Evolutionary conservation across 2,113 vertebrate genomes (phyloP).

Genomic region (Camelus bactrianus): DNA sequence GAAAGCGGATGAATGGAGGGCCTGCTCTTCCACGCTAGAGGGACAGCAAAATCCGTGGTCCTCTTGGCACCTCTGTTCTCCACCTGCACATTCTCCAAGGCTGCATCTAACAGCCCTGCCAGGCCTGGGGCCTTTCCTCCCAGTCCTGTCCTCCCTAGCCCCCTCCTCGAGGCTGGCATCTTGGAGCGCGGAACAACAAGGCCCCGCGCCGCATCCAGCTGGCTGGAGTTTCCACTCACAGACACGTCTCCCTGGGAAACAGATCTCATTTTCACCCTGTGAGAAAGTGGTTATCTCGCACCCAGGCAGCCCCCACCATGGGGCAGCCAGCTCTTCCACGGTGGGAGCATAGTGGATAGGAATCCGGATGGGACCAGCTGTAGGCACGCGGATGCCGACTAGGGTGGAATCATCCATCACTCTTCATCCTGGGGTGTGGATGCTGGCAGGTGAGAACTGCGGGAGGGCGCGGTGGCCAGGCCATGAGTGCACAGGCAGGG

Average conservation of each 20-base stretch:
- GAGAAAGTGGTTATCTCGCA: conserved; percentile 72
- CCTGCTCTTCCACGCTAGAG: background rate
- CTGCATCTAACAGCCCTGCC: background rate
- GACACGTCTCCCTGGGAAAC: conserved; percentile 64
- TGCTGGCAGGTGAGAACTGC: rapidly evolving
- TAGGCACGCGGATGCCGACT: conserved; percentile 24
- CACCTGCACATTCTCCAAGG: background rate
- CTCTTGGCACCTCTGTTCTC: background rate
- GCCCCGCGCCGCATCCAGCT: background rate
- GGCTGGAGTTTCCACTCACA: conserved; percentile 76
- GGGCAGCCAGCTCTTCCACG: conserved; percentile 75
- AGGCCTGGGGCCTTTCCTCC: rapidly evolving
- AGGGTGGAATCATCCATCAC: conserved; percentile 54
- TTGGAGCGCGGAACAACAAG: background rate
- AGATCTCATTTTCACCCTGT: conserved; percentile 73
- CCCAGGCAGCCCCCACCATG: conserved; percentile 50
- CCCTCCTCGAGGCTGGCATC: background rate
- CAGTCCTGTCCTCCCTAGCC: rapidly evolving
- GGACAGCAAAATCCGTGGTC: background rate
- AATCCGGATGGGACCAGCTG: conserved; percentile 33
- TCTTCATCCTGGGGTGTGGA: background rate
- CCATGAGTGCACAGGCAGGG: rapidly evolving
- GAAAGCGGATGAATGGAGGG: too few species aligned
- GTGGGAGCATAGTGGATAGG: conserved; percentile 47
- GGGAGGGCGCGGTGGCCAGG: rapidly evolving